A percentile compares a stretch with the other conserved stretches of the same genome.
phyloP scores from a whole-genome alignment of 2,888 invertebrate genomes.

The Diloba caeruleocephala region DNA sequence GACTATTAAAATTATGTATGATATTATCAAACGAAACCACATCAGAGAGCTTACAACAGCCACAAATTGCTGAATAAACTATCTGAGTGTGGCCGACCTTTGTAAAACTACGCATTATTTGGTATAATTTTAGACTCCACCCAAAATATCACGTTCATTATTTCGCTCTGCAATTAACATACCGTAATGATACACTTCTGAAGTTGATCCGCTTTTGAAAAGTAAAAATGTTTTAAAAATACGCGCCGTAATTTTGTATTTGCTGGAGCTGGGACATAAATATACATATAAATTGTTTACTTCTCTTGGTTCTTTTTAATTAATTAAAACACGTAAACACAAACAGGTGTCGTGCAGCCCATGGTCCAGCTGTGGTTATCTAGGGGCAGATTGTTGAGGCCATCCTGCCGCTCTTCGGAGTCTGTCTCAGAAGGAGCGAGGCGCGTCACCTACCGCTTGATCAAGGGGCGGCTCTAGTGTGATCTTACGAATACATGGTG shows the following conservation, averaged over 20 bases:
- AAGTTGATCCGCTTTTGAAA: conserved; percentile 38
- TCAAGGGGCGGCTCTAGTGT: too few species aligned
- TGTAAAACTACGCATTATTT: conserved; percentile 13
- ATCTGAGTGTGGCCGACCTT: conserved; percentile 21
- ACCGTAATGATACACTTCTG: conserved; percentile 35
- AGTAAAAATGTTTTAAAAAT: conserved; percentile 18
- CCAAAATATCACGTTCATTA: conserved; percentile 31
- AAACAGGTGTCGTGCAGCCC: too few species aligned
- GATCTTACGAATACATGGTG: too few species aligned
- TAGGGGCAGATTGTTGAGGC: too few species aligned
- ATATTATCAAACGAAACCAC: conserved; percentile 35
- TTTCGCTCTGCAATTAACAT: conserved; percentile 27
- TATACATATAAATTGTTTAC: conserved; percentile 29
- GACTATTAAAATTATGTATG: conserved; percentile 23
- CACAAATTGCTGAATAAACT: conserved; percentile 42
- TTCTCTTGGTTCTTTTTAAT: conserved; percentile 8
- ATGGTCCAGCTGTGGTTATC: too few species aligned
- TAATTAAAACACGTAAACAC: not conserved
- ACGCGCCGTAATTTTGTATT: conserved; percentile 28
- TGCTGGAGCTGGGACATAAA: conserved; percentile 7
- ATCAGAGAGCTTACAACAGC: conserved; percentile 43
- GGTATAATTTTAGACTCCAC: not conserved
- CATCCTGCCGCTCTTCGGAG: too few species aligned
- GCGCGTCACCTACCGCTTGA: too few species aligned
- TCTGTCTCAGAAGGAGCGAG: too few species aligned